Base-by-base conservation (phyloP, 2,888 invertebrate genomes). In the Orchestes rusci region DNA sequence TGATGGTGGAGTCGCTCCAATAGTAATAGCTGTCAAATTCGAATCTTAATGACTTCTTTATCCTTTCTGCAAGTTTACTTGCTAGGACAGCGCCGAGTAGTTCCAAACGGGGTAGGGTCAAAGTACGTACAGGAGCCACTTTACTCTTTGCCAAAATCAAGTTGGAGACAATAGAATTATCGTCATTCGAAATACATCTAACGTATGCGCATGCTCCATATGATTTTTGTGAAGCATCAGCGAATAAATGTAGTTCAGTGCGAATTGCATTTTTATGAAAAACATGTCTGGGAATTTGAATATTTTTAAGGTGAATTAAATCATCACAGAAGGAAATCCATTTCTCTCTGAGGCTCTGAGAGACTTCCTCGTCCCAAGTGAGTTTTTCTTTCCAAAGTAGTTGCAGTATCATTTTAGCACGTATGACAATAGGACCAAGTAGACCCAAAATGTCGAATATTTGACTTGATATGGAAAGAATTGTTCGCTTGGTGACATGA, bases 71-170 rank as follows among this genome's bases (percentile, higher is more conserved):
- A 8, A 33, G 17, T 12, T 16, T 13, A 16, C 4, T 5, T 7
- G 5, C 15, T 33, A 33, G 12, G 7, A 33, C 15, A 5, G 34
- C 15, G 5, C 10, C 31, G 12, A 7, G 12, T 12, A 31, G 12
- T 12, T 31, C 31, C 8, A 31, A 12, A 10, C 31, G 31, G 12
- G 31, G 31, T 10, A 31, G 31, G 12, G 31, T 31, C 5, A 31
- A 7, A 5, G 8, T 31, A 10, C 13, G 7, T 10, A 31, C 12
- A 10, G 31, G 31, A 12, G 31, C 31, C 13, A 10, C 31, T 12
- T 12, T 31, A 31, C 5, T 10, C 12, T 31, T 31, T 5, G 31
- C 31, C 7, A 7, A 31, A 5, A 31, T 5, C 12, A 12, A 31
- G 5, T 31, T 31, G 7, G 10, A 31, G n/a, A n/a, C n/a, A 31